phyloP scores from a whole-genome alignment of 2,113 vertebrate species.

The Leptobrachium leishanense region DNA sequence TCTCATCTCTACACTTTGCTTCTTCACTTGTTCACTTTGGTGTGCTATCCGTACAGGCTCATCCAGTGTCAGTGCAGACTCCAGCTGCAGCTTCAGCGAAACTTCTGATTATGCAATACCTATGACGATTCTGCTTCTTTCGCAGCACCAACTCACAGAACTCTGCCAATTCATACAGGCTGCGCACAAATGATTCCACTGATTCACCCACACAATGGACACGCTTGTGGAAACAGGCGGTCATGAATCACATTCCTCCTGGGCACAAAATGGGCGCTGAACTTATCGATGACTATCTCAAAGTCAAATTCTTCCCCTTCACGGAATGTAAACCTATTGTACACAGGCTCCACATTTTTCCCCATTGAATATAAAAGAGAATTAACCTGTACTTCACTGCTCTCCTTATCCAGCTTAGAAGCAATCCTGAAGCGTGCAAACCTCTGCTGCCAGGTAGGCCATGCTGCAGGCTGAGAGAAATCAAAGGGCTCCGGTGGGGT shows the following conservation, averaged over 20 bases:
- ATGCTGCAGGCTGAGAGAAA: not conserved
- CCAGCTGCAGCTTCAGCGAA: not conserved
- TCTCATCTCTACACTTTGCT: too few species aligned
- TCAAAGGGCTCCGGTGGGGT: not conserved
- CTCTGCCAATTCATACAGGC: constrained; percentile 17
- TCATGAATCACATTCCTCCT: constrained; percentile 27
- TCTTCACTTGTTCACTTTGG: not conserved
- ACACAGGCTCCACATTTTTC: constrained; percentile 19
- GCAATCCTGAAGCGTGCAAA: not conserved
- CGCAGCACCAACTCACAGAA: too few species aligned
- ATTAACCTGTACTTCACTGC: not conserved
- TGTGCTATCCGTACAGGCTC: not conserved
- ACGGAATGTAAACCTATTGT: constrained; percentile 15
- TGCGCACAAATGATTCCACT: constrained; percentile 37
- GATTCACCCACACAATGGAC: constrained; percentile 19
- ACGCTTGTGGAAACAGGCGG: constrained; percentile 30
- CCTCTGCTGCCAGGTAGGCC: not conserved
- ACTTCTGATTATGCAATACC: not conserved
- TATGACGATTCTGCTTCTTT: too few species aligned
- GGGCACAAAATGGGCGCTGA: constrained; percentile 42
- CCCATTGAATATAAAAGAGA: constrained; percentile 31
- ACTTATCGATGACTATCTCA: constrained; percentile 35
- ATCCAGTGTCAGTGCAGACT: not conserved
- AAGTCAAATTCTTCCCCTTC: constrained; percentile 4
- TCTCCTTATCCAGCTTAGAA: not conserved